These are phyloP conservation scores for Dasyornis broadbenti DNA, from an alignment of 2,113 vertebrate genomes.

Conservation along the genomic window DNA sequence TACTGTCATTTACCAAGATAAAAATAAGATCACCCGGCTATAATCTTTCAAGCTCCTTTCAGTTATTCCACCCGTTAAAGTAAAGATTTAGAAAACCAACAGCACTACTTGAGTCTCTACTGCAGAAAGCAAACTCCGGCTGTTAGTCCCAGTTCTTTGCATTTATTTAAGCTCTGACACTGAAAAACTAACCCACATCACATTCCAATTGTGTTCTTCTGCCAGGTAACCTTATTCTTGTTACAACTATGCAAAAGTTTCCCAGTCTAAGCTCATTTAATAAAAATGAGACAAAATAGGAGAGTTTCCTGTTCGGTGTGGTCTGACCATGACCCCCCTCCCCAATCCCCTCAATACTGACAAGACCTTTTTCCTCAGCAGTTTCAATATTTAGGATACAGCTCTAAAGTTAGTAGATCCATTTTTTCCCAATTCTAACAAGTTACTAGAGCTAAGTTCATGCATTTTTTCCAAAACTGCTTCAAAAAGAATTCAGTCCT, in stretches of 20 bases:
- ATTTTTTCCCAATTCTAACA: background rate
- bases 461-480: background rate
- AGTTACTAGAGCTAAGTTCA: background rate
- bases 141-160: background rate
- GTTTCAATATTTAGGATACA: background rate
- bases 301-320: background rate
- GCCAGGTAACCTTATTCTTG: background rate
- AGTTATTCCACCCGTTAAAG: background rate
- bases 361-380: background rate
- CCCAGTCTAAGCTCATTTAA: background rate
- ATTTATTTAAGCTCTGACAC: background rate
- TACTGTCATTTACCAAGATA: background rate
- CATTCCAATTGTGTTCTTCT: background rate
- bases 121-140: background rate
- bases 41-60: background rate
- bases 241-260: background rate
- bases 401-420: accelerated
- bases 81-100: background rate
- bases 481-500: background rate
- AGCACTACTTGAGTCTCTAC: background rate
- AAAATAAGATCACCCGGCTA: background rate
- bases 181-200: background rate
- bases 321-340: accelerated
- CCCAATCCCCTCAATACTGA: accelerated
- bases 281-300: background rate